Base-by-base conservation (phyloP, 1,140 invertebrate species). In the Aphelinus atriplicis region DNA sequence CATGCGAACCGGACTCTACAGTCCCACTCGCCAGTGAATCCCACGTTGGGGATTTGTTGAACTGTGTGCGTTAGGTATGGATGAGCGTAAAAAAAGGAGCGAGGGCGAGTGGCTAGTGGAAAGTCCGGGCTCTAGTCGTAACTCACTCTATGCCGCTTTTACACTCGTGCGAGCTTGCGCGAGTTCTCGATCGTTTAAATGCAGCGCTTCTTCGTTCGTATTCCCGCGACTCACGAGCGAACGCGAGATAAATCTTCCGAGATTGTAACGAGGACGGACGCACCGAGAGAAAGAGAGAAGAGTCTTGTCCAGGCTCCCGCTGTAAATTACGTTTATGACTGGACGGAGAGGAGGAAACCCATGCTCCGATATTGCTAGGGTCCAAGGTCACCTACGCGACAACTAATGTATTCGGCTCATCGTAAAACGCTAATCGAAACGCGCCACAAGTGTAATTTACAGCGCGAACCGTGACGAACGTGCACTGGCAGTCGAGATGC, bases 101-200 rank as follows among this genome's bases (percentile, higher is more conserved):
- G 42, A 60, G 71, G 64, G 57, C 81, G 84, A 86, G 85, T 87
- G 78, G 80, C 62, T 79, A 86, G 79, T 84, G 84, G 78, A 86
- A 86, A 87, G 77, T 81, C 77, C 81, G 82, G 84, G 84, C 26
- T 26, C 26, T 26, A 26, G 61, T 10, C 53, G 61, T 67, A 67
- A 67, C 26, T 68, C 56, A 71, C 45, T 58, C 10, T 55, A 7
- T 47, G 26, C 42, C 26, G 26, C 5, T 58, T 57, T 26, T 10
- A 47, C 56, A 46, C 53, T 42, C 65, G 48, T 26, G 1, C 2
- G 10, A 45, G 56, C 65, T 57, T 26, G 53, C 7, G 55, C 53
- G 65, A 5, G 45, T 67, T 57, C 42, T 6, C 3, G 51, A 50
- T 69, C 66, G 7, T 69, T 69, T 63, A 63, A 62, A 55, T 71